Percentiles rank a stretch among this genome's conserved stretches.
Evolutionary conservation across 2,797 vertebrate genomes (phyloP).

Genomic region (Lagocephalus sceleratus): DNA sequence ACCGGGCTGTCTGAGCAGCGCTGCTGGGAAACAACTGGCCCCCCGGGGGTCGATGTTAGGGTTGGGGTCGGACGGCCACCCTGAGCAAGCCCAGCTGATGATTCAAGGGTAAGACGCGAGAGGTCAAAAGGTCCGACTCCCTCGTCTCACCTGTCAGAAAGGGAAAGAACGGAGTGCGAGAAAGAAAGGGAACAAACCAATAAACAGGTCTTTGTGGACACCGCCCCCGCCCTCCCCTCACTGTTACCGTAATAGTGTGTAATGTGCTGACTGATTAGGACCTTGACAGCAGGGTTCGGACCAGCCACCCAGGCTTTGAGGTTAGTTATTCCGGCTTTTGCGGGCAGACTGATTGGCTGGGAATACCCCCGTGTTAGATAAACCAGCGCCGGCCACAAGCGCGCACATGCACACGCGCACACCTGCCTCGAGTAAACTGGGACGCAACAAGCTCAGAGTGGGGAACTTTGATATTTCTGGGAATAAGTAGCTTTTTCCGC

Average conservation of each 20-base stretch:
- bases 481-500: not conserved
- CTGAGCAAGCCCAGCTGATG: slow-evolving; percentile 46
- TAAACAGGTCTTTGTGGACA: slow-evolving; percentile 17
- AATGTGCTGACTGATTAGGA: slow-evolving; percentile 67
- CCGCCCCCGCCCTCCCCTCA: slow-evolving; percentile 11
- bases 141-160: slow-evolving; percentile 59
- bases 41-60: slow-evolving; percentile 24
- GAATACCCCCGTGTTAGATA: slow-evolving; percentile 58
- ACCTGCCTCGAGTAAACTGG: slow-evolving; percentile 45
- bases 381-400: slow-evolving; percentile 47
- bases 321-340: slow-evolving; percentile 69
- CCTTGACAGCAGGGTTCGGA: slow-evolving; percentile 57
- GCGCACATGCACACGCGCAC: slow-evolving; percentile 44
- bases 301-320: slow-evolving; percentile 70
- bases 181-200: slow-evolving; percentile 19
- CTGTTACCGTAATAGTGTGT: slow-evolving; percentile 61
- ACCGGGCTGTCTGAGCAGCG: slow-evolving; percentile 18
- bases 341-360: slow-evolving; percentile 69
- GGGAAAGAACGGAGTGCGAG: slow-evolving; percentile 38
- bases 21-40: slow-evolving; percentile 53
- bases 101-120: slow-evolving; percentile 47
- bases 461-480: not conserved
- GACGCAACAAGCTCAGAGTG: not conserved
- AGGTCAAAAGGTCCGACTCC: slow-evolving; percentile 33
- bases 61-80: slow-evolving; percentile 55